These are phyloP conservation scores for Capromys pilorides DNA, from an alignment of 2,797 vertebrate species.

Conservation along the genomic window DNA sequence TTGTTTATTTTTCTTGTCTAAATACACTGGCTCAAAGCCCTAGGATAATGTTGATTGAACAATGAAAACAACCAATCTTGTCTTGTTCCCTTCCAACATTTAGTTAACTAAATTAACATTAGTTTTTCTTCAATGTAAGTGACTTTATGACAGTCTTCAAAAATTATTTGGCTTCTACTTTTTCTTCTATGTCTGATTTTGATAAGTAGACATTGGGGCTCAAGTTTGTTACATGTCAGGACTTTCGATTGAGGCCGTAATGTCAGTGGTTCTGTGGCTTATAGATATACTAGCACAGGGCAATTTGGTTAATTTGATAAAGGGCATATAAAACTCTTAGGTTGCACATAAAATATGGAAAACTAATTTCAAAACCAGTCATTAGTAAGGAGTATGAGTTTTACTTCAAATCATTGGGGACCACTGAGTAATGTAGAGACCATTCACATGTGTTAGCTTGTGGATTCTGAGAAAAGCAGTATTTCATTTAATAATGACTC, in stretches of 20 bases:
- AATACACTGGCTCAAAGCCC: constrained; percentile 27
- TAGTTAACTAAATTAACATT: background rate
- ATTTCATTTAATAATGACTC: constrained; percentile 34
- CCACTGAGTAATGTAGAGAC: background rate
- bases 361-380: constrained; percentile 52
- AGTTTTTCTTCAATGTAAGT: background rate
- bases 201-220: constrained; percentile 24
- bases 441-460: background rate
- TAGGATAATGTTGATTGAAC: background rate
- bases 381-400: constrained; percentile 39
- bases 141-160: constrained; percentile 32
- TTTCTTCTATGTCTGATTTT: background rate
- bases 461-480: constrained; percentile 16
- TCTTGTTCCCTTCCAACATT: constrained; percentile 13
- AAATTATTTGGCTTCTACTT: constrained; percentile 36
- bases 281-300: constrained; percentile 46
- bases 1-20: constrained; percentile 59
- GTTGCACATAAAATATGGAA: constrained; percentile 51
- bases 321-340: constrained; percentile 58
- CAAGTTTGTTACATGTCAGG: constrained; percentile 14
- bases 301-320: constrained; percentile 72
- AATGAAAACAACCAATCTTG: constrained; percentile 13
- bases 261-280: background rate
- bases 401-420: constrained; percentile 44
- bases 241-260: constrained; percentile 45